A percentile compares a stretch with the other conserved stretches of the same genome.
Evolutionary conservation across 1,140 invertebrate genomes (phyloP).

Genomic region (Thaumatotibia leucotreta): DNA sequence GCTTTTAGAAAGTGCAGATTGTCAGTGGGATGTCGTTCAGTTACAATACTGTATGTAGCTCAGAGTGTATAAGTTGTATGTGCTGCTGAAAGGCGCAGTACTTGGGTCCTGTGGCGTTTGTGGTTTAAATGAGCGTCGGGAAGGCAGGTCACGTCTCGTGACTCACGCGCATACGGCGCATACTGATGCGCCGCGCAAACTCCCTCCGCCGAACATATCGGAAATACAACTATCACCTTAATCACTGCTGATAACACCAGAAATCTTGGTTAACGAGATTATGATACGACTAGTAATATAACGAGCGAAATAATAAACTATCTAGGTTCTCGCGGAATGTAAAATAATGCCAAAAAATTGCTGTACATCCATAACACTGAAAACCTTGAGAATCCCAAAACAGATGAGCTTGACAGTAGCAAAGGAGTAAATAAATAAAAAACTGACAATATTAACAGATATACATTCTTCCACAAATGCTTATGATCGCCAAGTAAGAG

Average conservation of each 20-base stretch:
- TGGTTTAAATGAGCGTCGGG: constrained; percentile 34
- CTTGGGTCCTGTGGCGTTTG: constrained; percentile 2
- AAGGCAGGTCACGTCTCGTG: constrained; percentile 56
- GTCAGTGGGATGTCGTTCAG: constrained; percentile 26
- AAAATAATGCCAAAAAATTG: too few relatives aligned
- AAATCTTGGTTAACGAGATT: background rate
- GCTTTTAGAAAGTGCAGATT: constrained; percentile 41
- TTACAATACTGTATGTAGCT: background rate
- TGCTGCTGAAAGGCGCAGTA: background rate
- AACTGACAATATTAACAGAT: too few relatives aligned
- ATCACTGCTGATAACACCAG: background rate
- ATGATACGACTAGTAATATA: too few relatives aligned
- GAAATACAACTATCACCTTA: constrained; percentile 12
- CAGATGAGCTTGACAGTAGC: too few relatives aligned
- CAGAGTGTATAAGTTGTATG: background rate
- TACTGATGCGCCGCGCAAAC: constrained; percentile 43
- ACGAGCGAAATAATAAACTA: too few relatives aligned
- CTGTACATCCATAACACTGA: too few relatives aligned
- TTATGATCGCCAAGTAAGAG: too few relatives aligned
- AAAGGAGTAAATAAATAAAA: too few relatives aligned
- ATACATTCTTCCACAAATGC: too few relatives aligned
- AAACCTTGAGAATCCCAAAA: too few relatives aligned
- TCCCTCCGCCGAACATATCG: constrained; percentile 15
- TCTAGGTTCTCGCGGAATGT: too few relatives aligned
- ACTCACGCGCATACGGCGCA: constrained; percentile 40